Base-by-base conservation (phyloP, 2,797 vertebrate species). In the Syngnathus acus region DNA sequence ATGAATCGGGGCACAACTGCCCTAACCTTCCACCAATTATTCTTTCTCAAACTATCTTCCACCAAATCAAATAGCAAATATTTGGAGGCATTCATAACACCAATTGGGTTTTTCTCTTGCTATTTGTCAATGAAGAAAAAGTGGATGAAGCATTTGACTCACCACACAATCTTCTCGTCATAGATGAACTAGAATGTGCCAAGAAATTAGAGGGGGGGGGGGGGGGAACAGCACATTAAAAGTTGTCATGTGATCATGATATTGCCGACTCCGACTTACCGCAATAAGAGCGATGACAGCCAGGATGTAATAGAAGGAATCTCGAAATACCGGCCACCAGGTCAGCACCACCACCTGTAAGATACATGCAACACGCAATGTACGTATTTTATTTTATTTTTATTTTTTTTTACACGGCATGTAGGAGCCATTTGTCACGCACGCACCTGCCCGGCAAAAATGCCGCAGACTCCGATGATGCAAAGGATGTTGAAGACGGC, bases 401-500 rank as follows among this genome's bases (percentile, higher is more conserved):
- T n/a, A n/a, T n/a, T 26, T 32, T 32, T 32, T 32, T 32, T 32
- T 32, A 32, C 26, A 32, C 26, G 26, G 26, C 26, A 32, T 32
- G 26, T 32, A 32, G 26, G 26, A 32, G 26, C 26, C 26, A 32
- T 32, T 32, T 32, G 26, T 32, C 61, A 65, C 45, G 17, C 66
- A 80, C 83, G 58, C 74, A 98, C 97, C 94, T 99, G 97, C 77
- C 96, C 97, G 1, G 95, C 97, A 42, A 98, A 99, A 19, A 99
- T 85, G 48, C 97, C 97, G 39, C 97, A 99, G 45, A 99, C 96
- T 43, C 97, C 97, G 40, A 98, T 95, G 82, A 99, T 98, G 79
- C 95, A 99, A 21, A 99, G 92, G 78, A 98, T 95, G 88, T 99
- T 99, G 89, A 99, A 99, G 80, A 98, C 97, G 0, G 96, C 97